Evolutionary conservation across 2,888 invertebrate genomes (phyloP).

Genomic region (Philaethria dido): DNA sequence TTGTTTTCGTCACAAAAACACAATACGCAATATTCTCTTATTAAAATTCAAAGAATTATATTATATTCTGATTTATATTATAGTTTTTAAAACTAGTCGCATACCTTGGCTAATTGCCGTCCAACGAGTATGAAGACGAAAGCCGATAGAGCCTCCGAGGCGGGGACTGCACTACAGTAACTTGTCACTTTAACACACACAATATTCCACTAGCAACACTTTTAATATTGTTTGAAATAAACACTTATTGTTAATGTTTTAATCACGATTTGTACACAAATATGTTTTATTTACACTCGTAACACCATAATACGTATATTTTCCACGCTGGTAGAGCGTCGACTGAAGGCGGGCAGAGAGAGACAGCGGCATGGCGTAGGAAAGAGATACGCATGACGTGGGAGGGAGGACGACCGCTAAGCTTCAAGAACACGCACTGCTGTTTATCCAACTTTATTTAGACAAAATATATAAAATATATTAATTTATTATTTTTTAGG

Average conservation of each 20-base stretch:
- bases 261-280: conserved; percentile 49
- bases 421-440: conserved; percentile 72
- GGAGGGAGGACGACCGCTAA: conserved; percentile 76
- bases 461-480: conserved; percentile 39
- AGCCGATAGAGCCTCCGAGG: conserved; percentile 74
- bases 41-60: conserved; percentile 2
- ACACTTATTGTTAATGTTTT: conserved; percentile 29
- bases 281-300: conserved; percentile 69
- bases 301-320: conserved; percentile 65
- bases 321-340: conserved; percentile 69
- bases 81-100: conserved; percentile 31
- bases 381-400: conserved; percentile 70
- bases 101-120: conserved; percentile 54
- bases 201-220: conserved; percentile 48
- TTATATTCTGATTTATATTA: not conserved
- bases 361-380: conserved; percentile 66
- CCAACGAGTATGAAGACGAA: conserved; percentile 62
- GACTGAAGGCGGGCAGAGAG: conserved; percentile 73
- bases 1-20: not conserved
- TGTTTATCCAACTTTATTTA: conserved; percentile 54
- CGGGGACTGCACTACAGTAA: conserved; percentile 75
- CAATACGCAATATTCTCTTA: not conserved
- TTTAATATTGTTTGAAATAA: conserved; percentile 23
- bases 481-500: not conserved
- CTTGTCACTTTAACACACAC: conserved; percentile 65